Conservation (phyloP, 2,113 vertebrate genomes). For the Ceuthmochares aereus region DNA sequence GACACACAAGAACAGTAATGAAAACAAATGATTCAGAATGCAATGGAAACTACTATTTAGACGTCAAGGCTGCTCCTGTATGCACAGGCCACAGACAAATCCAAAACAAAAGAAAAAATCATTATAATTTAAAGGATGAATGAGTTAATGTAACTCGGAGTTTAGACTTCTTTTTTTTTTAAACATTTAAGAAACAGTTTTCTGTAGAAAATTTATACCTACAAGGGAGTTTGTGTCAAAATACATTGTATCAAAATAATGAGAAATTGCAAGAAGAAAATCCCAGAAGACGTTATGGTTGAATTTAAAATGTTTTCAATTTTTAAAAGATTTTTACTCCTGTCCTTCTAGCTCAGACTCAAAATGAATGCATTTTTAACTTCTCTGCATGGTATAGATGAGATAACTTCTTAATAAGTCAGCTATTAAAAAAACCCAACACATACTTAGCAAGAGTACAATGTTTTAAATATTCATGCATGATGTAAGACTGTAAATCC, state of each 20-base stretch:
- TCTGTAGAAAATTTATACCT: not conserved
- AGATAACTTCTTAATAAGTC: not conserved
- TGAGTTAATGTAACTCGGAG: not conserved
- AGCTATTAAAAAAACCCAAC: rapidly evolving
- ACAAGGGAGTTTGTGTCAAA: not conserved
- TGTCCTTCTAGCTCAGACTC: not conserved
- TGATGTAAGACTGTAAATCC: not conserved
- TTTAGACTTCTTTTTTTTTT: not conserved
- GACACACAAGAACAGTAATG: not conserved
- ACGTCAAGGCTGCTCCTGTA: not conserved
- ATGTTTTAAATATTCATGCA: not conserved
- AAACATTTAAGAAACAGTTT: not conserved
- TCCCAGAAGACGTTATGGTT: not conserved
- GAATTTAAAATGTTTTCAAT: constrained; percentile 6
- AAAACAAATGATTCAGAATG: not conserved
- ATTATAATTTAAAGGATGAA: not conserved
- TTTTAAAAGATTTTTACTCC: not conserved
- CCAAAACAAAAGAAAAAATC: not conserved
- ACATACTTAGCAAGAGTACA: not conserved
- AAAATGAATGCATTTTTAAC: not conserved
- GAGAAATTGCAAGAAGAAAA: not conserved
- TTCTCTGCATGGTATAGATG: not conserved
- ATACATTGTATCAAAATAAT: not conserved
- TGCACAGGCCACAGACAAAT: not conserved
- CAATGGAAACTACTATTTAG: not conserved